These are phyloP conservation scores for Brevimyrus niger DNA, from an alignment of 2,113 vertebrate genomes.

Conservation along the genomic window DNA sequence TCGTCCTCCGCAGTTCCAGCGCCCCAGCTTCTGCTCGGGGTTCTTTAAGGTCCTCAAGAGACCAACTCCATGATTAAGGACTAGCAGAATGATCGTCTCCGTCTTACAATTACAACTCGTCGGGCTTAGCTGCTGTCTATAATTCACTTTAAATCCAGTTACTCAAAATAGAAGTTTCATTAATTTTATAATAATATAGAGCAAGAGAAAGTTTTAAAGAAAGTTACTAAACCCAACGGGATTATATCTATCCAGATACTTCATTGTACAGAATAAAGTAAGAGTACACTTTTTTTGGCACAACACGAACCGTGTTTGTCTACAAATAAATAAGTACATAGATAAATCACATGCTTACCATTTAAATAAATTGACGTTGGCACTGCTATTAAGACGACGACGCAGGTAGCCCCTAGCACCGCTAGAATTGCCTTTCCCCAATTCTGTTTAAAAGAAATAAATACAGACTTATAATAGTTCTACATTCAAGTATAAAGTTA, in stretches of 20 bases:
- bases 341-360: conserved; percentile 42
- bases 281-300: background rate
- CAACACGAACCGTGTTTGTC: background rate
- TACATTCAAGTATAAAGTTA: background rate
- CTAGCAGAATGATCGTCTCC: background rate
- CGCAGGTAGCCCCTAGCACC: conserved; percentile 39
- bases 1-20: background rate
- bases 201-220: background rate
- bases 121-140: background rate
- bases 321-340: background rate
- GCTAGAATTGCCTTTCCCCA: conserved; percentile 52
- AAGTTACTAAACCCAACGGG: background rate
- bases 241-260: background rate
- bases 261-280: background rate
- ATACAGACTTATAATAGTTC: background rate
- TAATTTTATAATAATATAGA: background rate
- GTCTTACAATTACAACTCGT: background rate
- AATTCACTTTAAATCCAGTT: background rate
- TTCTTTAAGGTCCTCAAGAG: background rate
- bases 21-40: background rate
- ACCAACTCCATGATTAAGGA: background rate
- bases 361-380: conserved; percentile 52
- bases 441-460: conserved; percentile 40
- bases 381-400: conserved; percentile 55
- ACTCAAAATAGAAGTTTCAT: background rate